Conservation (phyloP, 2,113 vertebrate species). For the Okapia johnstoni region DNA sequence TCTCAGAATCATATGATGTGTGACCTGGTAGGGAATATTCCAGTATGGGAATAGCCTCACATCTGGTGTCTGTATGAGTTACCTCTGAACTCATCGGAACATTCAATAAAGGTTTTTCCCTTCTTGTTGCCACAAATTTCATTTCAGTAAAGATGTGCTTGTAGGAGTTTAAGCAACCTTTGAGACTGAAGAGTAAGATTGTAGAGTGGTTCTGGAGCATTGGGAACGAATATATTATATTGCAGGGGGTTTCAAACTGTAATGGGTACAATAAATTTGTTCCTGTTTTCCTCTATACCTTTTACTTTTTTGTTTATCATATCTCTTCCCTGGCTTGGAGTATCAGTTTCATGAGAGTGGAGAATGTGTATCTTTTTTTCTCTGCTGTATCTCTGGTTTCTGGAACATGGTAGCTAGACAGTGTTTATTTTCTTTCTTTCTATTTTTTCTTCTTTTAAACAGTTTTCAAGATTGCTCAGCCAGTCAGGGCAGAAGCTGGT, state of each 20-base stretch:
- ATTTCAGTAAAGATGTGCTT: not conserved
- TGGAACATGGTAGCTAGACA: not conserved
- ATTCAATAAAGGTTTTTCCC: not conserved
- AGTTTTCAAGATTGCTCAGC: not conserved
- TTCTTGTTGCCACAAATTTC: not conserved
- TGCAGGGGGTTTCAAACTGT: not conserved
- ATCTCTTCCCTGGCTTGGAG: not conserved
- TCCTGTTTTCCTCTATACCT: not conserved
- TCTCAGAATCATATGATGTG: not conserved
- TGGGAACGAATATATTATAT: not conserved
- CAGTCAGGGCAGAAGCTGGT: not conserved
- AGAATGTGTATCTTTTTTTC: not conserved
- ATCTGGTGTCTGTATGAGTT: not conserved
- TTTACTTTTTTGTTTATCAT: not conserved
- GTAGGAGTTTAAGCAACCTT: not conserved
- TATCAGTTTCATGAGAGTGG: not conserved
- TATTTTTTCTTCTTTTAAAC: not conserved
- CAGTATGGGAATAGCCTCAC: not conserved
- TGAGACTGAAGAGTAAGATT: not conserved
- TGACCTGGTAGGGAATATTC: not conserved
- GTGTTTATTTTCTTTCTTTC: not conserved
- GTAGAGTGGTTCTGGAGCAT: not conserved
- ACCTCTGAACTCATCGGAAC: not conserved
- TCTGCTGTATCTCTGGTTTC: not conserved
- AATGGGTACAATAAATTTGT: not conserved